Conservation (phyloP, 2,797 vertebrate species). For the Carduelis carduelis region DNA sequence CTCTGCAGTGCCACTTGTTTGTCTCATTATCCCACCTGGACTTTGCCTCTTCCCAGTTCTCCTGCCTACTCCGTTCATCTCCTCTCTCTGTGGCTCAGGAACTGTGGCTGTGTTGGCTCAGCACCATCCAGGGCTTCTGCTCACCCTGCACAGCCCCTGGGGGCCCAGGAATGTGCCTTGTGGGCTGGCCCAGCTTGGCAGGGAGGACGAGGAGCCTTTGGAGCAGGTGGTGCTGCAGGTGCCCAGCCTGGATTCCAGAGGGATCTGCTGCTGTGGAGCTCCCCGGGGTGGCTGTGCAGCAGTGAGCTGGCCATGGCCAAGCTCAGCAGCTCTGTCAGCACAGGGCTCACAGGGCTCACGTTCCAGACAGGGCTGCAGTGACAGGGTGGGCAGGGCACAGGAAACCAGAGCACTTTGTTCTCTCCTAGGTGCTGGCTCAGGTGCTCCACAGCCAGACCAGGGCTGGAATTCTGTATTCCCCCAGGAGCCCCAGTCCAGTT, state of each 20-base stretch:
- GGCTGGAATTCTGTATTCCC: neutral
- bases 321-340: neutral
- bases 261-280: neutral
- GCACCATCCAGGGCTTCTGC: neutral
- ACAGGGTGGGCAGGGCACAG: neutral
- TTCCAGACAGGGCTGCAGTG: neutral
- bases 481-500: fast-evolving
- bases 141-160: neutral
- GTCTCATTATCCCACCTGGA: neutral
- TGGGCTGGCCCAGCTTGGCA: neutral
- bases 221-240: neutral
- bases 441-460: fast-evolving
- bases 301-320: fast-evolving
- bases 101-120: neutral
- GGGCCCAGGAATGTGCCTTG: fast-evolving
- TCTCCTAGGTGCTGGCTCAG: neutral
- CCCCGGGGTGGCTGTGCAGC: fast-evolving
- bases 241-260: fast-evolving
- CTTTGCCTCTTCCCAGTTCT: neutral
- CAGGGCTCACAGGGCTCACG: neutral
- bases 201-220: neutral
- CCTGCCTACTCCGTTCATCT: neutral
- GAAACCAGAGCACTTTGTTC: neutral
- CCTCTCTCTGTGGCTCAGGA: neutral
- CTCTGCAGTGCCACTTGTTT: neutral